These are phyloP conservation scores for Hanleya hanleyi DNA, from an alignment of 2,888 invertebrate genomes.

Conservation along the genomic window DNA sequence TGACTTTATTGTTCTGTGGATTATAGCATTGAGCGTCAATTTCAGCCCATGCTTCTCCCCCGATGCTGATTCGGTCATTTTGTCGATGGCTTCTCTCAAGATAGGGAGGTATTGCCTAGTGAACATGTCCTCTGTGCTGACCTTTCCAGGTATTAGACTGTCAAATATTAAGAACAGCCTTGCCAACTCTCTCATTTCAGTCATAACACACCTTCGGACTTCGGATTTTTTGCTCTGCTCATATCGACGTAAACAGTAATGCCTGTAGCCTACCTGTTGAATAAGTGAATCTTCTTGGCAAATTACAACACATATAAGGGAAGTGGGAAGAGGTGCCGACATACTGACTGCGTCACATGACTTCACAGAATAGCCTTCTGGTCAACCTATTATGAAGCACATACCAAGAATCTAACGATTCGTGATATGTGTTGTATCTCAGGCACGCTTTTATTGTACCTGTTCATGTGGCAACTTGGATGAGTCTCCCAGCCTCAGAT, in stretches of 20 bases:
- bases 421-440: no score
- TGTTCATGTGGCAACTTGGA: no score
- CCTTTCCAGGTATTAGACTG: not conserved
- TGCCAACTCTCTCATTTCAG: constrained; percentile 28
- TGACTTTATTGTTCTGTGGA: constrained; percentile 1
- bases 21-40: not conserved
- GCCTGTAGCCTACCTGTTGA: constrained; percentile 18
- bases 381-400: no score
- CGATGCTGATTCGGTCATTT: no score
- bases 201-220: constrained; percentile 25
- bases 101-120: not conserved
- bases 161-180: constrained; percentile 16
- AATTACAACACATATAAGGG: no score
- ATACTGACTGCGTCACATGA: no score
- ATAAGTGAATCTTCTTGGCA: not conserved
- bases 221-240: constrained; percentile 23
- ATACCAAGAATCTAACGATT: no score
- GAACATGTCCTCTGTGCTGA: constrained; percentile 13
- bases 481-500: constrained; percentile 17
- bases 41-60: no score
- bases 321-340: no score
- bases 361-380: no score
- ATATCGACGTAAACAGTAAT: constrained; percentile 16
- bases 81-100: constrained; percentile 9
- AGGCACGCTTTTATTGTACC: no score